Conservation (phyloP, 35 echinoderm and acorn worm genomes). For the Apostichopus japonicus region DNA sequence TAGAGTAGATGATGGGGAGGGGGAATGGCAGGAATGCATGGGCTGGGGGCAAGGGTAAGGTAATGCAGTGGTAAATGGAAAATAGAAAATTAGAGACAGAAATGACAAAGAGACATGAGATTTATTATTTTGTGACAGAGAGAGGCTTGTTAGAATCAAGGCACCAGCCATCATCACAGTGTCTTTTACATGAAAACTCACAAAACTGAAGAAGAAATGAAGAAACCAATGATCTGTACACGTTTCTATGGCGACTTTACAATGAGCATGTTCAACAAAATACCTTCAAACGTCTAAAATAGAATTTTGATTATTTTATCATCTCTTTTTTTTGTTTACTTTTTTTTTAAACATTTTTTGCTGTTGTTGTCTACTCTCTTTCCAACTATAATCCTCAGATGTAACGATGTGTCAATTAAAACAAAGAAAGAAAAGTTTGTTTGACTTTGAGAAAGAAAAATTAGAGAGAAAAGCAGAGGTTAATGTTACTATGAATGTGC, state of each 20-base stretch:
- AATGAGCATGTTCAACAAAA: background rate
- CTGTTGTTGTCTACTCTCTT: background rate
- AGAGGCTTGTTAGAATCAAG: constrained; percentile 29
- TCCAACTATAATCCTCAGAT: background rate
- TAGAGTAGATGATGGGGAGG: background rate
- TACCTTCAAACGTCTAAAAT: background rate
- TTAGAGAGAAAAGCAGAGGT: background rate
- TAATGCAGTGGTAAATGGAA: background rate
- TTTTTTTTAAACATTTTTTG: background rate
- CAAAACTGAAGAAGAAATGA: background rate
- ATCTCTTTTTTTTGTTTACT: background rate
- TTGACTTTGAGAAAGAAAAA: background rate
- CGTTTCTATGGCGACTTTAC: background rate
- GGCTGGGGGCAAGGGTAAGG: background rate
- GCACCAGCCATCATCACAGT: constrained; percentile 43
- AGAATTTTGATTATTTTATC: background rate
- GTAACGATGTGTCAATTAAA: background rate
- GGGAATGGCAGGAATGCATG: background rate
- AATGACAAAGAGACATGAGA: background rate
- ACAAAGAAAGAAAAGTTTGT: no score
- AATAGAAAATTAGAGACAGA: background rate
- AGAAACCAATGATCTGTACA: background rate
- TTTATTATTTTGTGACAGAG: background rate
- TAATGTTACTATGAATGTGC: constrained; percentile 9
- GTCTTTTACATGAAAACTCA: constrained; percentile 27